Conservation (phyloP, 2,888 invertebrate genomes). For the Ectobius pallidus region DNA sequence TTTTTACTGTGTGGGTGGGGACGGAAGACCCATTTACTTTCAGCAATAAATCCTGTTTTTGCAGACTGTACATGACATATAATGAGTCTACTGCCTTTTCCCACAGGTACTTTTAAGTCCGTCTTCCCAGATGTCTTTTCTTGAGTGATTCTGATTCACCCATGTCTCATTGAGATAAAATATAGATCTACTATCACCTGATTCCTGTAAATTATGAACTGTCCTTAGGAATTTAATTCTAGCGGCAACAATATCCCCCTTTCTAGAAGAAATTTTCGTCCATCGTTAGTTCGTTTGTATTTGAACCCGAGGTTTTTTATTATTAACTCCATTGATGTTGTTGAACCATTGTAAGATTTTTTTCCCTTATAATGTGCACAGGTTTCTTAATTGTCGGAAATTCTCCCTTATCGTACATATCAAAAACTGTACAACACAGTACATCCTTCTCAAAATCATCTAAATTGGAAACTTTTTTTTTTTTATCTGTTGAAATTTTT, state of each 20-base stretch:
- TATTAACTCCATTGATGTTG: not conserved
- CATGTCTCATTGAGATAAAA: not conserved
- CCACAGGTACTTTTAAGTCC: not conserved
- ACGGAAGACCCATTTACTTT: conserved; percentile 4
- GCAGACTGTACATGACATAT: not conserved
- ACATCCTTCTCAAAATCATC: conserved; percentile 9
- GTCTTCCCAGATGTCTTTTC: not conserved
- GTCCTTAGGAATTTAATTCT: not conserved
- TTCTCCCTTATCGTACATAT: not conserved
- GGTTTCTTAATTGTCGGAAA: not conserved
- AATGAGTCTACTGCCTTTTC: not conserved
- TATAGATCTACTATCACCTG: not conserved
- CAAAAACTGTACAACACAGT: not conserved
- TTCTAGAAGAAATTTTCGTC: not conserved
- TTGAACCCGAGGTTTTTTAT: not conserved
- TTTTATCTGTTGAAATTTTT: no score
- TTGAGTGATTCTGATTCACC: conserved; percentile 9
- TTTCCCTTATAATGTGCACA: not conserved
- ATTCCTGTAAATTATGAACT: not conserved
- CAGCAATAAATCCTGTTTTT: not conserved
- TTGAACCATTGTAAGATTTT: not conserved
- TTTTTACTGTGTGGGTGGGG: not conserved
- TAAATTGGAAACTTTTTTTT: not conserved
- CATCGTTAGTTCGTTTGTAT: not conserved
- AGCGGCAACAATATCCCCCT: not conserved